Evolutionary conservation across 2,888 invertebrate species (phyloP), one percentile per base, ranked within the genome.

Genomic region (Automeris io): DNA sequence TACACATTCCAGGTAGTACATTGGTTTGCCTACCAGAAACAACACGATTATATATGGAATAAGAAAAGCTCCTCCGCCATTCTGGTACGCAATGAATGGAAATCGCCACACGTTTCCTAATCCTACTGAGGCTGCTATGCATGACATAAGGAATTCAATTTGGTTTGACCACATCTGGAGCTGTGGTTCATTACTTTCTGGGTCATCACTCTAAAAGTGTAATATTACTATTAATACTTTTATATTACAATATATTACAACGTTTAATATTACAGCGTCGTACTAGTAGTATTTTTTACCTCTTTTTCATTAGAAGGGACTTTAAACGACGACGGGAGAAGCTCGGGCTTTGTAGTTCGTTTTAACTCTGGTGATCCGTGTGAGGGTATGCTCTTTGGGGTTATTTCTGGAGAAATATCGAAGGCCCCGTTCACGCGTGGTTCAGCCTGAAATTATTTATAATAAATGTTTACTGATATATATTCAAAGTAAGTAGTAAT

Each of bases 1-100:
- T 1, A 91, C 86, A 81, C 94, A 92, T 77, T 96, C 96, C 62
- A 96, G 78, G 63, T 93, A 95, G 68, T 96, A 95, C 81, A 96
- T 90, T 0, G 94, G 95, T 52, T 93, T 91, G 34, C 94, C 94
- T 42, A 93, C 89, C 21, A 93, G 57, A 32, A 92, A 70, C 18
- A 93, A 71, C 1, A 92, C 91, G 19, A 92, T 88, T 13, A 93
- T 87, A 65, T 93, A 93, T 0, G 93, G 93, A 41, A 93, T 91
- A 0, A 92, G 87, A 56, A 92, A 92, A 3, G 92, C 92, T 1
- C 92, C 92, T 1, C 92, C 93, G 2, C 93, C 93, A 56, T 93
- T 93, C 60, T 91, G 89, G 60, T 90, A 92, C 1, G 92, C 92
- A 2, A 81, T 49, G 56, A 86, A 85, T 2, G 86, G 86, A 39